Evolutionary conservation across 1,140 invertebrate genomes (phyloP), one percentile per base, ranked within the genome.

Genomic region (Aricia agestis): DNA sequence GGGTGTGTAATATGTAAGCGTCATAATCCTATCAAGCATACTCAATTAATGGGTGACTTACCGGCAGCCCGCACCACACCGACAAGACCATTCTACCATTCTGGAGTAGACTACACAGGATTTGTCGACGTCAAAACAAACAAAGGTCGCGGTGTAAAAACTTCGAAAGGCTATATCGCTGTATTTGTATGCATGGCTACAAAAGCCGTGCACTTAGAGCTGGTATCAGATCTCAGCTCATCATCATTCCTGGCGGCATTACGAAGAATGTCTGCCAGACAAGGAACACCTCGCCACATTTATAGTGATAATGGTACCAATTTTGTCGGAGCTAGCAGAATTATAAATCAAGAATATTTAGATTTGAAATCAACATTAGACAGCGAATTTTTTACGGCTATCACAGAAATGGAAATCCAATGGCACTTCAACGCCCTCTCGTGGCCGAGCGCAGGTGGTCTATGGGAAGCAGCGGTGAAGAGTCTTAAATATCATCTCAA

Each of bases 161-260:
- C 65, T 3, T 42, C 25, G 6, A 73, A 73, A 66, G 73, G 70
- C 13, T 74, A 74, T 32, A 19, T 72, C 42, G 70, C 70, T 2
- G 42, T 74, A 10, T 69, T 74, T 69, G 25, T 67, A 2, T 72
- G 70, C 19, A 74, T 74, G 73, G 73, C 41, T 6, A 74, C 74
- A 10, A 71, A 71, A 67, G 66, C 69, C 1, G 52, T 76, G 15
- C 74, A 76, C 52, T 19, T 76, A 11, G 74, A 76, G 63, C n/a
- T 76, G 10, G 74, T 75, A 0, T 70, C 74, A 13, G 71, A 75
- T 42, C 58, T 72, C 15, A 66, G 41, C 1, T 25, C 66, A 10
- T 70, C 71, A 72, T 18, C 68, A 58, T 75, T 75, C 68, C 17
- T 75, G 25, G 57, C 71, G 1, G 71, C 69, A 4, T 36, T 73